These are phyloP conservation scores for Mormyrops boulengeri DNA, from an alignment of 2,797 vertebrate species.

Conservation along the genomic window DNA sequence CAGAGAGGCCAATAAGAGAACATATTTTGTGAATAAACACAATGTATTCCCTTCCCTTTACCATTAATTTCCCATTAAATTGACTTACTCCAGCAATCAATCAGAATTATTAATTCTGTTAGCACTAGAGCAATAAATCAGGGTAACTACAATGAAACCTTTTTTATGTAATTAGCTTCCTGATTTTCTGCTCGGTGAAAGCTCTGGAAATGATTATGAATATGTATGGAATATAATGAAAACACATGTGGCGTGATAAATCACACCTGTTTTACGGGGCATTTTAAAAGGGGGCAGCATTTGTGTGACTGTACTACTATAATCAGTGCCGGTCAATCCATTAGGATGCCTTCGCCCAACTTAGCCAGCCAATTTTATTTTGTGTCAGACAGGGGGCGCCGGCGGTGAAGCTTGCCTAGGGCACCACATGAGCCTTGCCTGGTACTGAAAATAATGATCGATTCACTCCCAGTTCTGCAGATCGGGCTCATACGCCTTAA, in stretches of 20 bases:
- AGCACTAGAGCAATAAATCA: conserved; percentile 57
- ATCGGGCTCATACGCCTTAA: neutral
- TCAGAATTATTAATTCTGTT: conserved; percentile 45
- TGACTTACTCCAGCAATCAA: conserved; percentile 47
- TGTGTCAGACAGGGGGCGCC: neutral
- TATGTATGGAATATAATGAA: conserved; percentile 32
- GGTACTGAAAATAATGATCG: neutral
- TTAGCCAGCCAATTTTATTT: neutral
- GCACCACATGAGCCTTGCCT: neutral
- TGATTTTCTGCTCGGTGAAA: conserved; percentile 25
- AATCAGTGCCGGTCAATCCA: neutral
- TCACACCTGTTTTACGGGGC: conserved; percentile 42
- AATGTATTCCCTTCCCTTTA: conserved; percentile 26
- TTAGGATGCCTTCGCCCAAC: neutral
- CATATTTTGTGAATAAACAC: conserved; percentile 44
- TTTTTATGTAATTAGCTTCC: conserved; percentile 60
- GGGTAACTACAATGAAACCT: conserved; percentile 53
- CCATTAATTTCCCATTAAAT: conserved; percentile 30
- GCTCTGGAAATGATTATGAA: conserved; percentile 44
- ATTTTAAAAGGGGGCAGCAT: neutral
- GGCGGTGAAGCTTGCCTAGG: neutral
- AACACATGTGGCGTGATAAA: conserved; percentile 42
- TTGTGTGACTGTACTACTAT: neutral
- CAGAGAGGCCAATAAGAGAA: neutral
- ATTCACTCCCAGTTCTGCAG: neutral